Conservation (phyloP, 2,113 vertebrate species). For the Poeciliopsis prolifica region DNA sequence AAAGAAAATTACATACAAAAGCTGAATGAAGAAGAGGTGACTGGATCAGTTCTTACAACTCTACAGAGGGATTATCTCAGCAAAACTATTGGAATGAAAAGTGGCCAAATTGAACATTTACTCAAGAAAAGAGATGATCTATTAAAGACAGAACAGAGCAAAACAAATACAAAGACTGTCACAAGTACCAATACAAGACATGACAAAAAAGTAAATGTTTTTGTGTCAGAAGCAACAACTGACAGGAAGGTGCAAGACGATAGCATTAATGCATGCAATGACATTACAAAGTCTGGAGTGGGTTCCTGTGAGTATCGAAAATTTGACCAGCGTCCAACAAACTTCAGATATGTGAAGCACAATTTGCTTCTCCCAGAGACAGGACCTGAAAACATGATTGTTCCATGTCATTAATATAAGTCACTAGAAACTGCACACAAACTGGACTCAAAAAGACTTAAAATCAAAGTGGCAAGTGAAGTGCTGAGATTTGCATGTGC, state of each 20-base stretch:
- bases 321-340: slow-evolving; percentile 61
- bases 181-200: not conserved
- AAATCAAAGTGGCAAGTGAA: slow-evolving; percentile 76
- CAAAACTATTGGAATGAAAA: slow-evolving; percentile 68
- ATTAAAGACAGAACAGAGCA: not conserved
- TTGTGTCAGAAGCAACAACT: not conserved
- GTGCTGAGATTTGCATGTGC: slow-evolving; percentile 76
- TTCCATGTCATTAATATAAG: slow-evolving; percentile 82
- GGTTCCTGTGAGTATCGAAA: slow-evolving; percentile 4
- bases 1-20: slow-evolving; percentile 67
- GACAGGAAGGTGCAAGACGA: not conserved
- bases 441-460: slow-evolving; percentile 39
- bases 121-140: slow-evolving; percentile 64
- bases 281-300: accelerated
- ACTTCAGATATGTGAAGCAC: slow-evolving; percentile 74
- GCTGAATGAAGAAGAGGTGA: slow-evolving; percentile 68
- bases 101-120: slow-evolving; percentile 71
- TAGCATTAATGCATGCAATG: not conserved
- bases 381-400: slow-evolving; percentile 68
- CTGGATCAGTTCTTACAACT: slow-evolving; percentile 65
- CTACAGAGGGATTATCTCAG: slow-evolving; percentile 63
- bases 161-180: not conserved
- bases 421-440: slow-evolving; percentile 63
- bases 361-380: slow-evolving; percentile 75
- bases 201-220: not conserved